Evolutionary conservation across 2,888 invertebrate species (phyloP).

Genomic region (Lithophane ornitopus): DNA sequence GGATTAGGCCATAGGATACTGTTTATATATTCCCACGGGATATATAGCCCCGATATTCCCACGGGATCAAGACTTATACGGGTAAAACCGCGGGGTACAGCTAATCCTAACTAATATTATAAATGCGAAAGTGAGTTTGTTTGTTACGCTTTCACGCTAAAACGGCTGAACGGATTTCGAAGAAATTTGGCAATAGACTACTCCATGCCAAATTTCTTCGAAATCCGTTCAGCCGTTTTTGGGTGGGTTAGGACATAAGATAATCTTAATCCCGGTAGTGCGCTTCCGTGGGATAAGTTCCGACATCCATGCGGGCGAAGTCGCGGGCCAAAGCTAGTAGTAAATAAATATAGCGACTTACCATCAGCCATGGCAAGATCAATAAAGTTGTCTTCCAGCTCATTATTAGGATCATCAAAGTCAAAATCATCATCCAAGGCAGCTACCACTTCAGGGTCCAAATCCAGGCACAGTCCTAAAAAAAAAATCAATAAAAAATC

Average conservation of each 20-base stretch:
- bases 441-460: conserved; percentile 98
- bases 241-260: background rate
- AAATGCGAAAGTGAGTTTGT: background rate
- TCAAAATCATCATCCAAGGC: conserved; percentile 98
- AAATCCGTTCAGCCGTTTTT: too few species aligned
- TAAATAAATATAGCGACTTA: conserved; percentile 35
- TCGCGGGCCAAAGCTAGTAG: background rate
- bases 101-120: background rate
- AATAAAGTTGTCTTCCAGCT: conserved; percentile 98
- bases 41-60: too few species aligned
- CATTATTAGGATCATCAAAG: conserved; percentile 95
- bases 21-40: too few species aligned
- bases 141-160: background rate
- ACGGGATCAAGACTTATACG: too few species aligned
- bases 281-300: background rate
- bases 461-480: conserved; percentile 91
- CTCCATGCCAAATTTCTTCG: too few species aligned
- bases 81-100: too few species aligned
- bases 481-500: background rate
- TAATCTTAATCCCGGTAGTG: background rate
- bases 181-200: background rate
- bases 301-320: background rate
- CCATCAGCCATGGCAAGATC: conserved; percentile 93
- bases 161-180: background rate
- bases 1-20: too few species aligned